phyloP scores from a whole-genome alignment of 2,888 invertebrate species.

The Agonopterix subpropinquella region DNA sequence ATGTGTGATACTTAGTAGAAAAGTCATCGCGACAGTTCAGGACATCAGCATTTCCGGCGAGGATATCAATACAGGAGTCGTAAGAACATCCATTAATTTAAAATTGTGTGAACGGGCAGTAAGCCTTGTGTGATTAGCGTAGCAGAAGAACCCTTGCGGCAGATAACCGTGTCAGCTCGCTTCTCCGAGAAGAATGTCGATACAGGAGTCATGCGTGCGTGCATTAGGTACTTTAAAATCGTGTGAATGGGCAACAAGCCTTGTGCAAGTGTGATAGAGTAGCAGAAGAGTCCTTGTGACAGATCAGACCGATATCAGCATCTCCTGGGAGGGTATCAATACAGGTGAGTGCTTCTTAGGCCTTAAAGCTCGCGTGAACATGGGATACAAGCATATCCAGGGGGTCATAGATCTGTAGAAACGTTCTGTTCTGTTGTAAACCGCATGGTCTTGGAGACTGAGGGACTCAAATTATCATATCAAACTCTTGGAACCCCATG shows the following conservation, averaged over 20 bases:
- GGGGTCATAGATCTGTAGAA: too few relatives aligned
- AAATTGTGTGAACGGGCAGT: neutral
- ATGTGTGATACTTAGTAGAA: slow-evolving; percentile 32
- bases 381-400: too few relatives aligned
- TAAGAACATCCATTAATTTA: slow-evolving; percentile 25
- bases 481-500: too few relatives aligned
- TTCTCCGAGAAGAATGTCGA: slow-evolving; percentile 56
- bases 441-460: too few relatives aligned
- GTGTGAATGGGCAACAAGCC: too few relatives aligned
- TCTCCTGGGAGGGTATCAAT: slow-evolving; percentile 55
- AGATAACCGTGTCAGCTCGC: slow-evolving; percentile 55
- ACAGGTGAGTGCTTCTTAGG: slow-evolving; percentile 34
- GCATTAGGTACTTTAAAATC: neutral
- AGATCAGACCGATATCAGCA: slow-evolving; percentile 57
- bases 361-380: too few relatives aligned
- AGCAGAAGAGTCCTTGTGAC: slow-evolving; percentile 56
- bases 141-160: slow-evolving; percentile 53
- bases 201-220: slow-evolving; percentile 44
- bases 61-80: slow-evolving; percentile 45
- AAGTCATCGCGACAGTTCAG: slow-evolving; percentile 55
- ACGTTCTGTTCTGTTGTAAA: too few relatives aligned
- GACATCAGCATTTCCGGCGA: slow-evolving; percentile 64
- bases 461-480: too few relatives aligned
- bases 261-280: slow-evolving; percentile 17
- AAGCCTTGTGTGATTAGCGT: slow-evolving; percentile 17